Conservation (phyloP, 2,113 vertebrate genomes). For the Condylura cristata region DNA sequence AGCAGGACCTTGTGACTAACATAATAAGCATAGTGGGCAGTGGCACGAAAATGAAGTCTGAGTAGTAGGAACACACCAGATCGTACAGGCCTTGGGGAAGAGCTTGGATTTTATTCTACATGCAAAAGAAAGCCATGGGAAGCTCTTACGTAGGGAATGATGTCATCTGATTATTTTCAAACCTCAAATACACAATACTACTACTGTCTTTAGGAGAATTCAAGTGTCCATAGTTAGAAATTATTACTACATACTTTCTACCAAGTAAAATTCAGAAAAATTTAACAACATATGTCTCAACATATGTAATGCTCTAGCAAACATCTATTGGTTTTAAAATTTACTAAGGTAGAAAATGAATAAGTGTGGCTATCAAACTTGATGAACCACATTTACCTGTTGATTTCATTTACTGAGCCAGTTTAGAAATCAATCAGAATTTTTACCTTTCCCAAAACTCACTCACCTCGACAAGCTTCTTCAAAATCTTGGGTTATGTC, state of each 20-base stretch:
- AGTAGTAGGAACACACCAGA: neutral
- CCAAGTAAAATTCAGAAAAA: neutral
- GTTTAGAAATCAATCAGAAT: neutral
- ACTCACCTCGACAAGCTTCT: constrained; percentile 94
- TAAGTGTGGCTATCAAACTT: constrained; percentile 1
- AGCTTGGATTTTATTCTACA: neutral
- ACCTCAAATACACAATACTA: neutral
- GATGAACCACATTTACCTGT: constrained; percentile 20
- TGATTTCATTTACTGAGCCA: neutral
- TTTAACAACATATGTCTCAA: neutral
- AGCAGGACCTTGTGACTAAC: neutral
- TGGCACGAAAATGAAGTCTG: neutral
- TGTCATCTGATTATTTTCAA: neutral
- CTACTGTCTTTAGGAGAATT: neutral
- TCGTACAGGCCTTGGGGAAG: neutral
- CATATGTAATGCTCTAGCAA: neutral
- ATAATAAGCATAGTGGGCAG: neutral
- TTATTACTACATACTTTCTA: neutral
- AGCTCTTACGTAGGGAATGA: neutral
- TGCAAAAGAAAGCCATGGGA: neutral
- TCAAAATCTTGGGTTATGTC: constrained; percentile 98
- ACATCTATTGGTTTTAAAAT: neutral
- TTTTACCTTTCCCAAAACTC: neutral
- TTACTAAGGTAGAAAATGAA: neutral
- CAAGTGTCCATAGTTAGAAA: neutral